Conservation (phyloP, 2,888 invertebrate genomes). For the Pomacea canaliculata region DNA sequence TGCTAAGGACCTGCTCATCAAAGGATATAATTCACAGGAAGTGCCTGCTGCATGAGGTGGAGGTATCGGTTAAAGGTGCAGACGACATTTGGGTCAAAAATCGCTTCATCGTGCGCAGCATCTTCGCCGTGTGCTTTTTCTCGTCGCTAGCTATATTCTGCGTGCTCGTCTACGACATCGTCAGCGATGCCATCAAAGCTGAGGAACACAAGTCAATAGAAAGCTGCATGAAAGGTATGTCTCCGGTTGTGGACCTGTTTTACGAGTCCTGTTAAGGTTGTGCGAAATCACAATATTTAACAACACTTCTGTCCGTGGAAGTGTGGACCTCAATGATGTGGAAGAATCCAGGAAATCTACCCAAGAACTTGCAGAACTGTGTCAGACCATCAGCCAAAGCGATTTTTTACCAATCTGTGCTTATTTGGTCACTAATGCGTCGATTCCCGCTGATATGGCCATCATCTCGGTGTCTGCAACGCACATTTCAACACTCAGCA, state of each 20-base stretch:
- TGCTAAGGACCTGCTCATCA: no score
- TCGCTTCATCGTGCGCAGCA: slow-evolving; percentile 15
- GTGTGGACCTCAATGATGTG: not conserved
- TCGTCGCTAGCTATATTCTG: slow-evolving; percentile 28
- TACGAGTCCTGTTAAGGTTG: not conserved
- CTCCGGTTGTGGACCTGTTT: slow-evolving; percentile 3
- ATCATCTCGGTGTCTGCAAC: not conserved
- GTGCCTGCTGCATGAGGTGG: not conserved
- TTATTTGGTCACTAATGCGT: not conserved
- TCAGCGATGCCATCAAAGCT: slow-evolving; percentile 19
- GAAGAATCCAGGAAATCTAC: not conserved
- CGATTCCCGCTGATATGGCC: not conserved
- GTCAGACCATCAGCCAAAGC: no score
- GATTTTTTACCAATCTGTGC: not conserved
- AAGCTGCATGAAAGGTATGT: slow-evolving; percentile 17
- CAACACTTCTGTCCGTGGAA: not conserved
- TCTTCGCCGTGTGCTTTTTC: slow-evolving; percentile 30
- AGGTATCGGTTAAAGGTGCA: not conserved
- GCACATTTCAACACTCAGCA: not conserved
- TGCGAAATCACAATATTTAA: not conserved
- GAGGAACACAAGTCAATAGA: not conserved
- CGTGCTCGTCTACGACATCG: slow-evolving; percentile 29
- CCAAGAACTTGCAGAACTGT: not conserved
- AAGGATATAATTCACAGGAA: no score
- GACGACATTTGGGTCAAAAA: slow-evolving; percentile 23